phyloP scores from a whole-genome alignment of 2,888 invertebrate genomes.

The Lasioglossum leucozonium region DNA sequence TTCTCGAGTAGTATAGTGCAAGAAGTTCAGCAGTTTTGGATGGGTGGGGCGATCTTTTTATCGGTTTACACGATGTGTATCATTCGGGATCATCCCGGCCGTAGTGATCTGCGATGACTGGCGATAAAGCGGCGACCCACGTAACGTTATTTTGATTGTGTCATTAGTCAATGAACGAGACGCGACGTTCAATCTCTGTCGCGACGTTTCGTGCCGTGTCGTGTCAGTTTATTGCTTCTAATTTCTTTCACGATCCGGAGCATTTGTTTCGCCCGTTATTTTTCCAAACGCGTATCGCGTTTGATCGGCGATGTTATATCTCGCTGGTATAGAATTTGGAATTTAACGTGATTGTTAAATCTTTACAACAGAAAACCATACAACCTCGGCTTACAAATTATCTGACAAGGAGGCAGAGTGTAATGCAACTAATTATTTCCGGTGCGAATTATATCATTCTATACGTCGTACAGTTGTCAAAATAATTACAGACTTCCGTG shows the following conservation, averaged over 20 bases:
- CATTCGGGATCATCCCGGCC: conserved; percentile 48
- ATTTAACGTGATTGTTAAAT: no score
- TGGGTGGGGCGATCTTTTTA: conserved; percentile 1
- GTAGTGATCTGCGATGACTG: conserved; percentile 55
- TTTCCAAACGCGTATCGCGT: not conserved
- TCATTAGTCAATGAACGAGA: conserved; percentile 67
- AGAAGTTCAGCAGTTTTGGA: not conserved
- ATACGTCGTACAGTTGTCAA: not conserved
- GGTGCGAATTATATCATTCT: not conserved
- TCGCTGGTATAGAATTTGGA: no score
- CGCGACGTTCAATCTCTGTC: conserved; percentile 52
- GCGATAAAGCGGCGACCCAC: conserved; percentile 63
- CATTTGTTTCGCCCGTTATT: not conserved
- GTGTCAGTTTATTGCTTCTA: conserved; percentile 26
- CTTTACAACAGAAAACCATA: no score
- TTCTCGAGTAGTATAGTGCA: no score
- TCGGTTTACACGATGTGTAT: conserved; percentile 40
- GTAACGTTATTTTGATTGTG: conserved; percentile 68
- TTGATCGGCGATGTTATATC: not conserved
- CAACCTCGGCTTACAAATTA: not conserved
- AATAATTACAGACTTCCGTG: not conserved
- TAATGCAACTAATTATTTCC: not conserved
- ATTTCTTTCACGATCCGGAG: not conserved
- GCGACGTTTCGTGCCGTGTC: conserved; percentile 9
- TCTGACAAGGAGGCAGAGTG: not conserved